Percentiles rank a stretch among this genome's conserved stretches.
phyloP scores from a whole-genome alignment of 1,140 invertebrate species.

The Drosophila ananassae region DNA sequence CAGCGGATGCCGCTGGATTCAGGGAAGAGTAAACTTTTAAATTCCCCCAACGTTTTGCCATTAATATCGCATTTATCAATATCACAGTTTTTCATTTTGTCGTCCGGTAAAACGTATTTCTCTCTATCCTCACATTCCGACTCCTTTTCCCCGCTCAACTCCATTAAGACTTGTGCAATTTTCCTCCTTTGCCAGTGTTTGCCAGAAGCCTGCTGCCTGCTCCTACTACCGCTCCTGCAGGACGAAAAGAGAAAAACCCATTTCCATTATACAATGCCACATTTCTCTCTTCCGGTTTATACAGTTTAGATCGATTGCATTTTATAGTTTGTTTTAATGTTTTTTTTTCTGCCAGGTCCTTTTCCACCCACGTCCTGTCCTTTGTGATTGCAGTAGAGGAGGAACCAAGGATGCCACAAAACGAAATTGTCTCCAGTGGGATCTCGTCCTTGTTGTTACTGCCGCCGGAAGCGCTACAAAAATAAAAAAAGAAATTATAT shows the following conservation, averaged over 20 bases:
- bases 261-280: constrained; percentile 78
- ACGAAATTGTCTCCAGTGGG: constrained; percentile 54
- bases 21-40: constrained; percentile 56
- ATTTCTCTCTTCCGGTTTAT: constrained; percentile 78
- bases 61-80: constrained; percentile 81
- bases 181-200: constrained; percentile 11
- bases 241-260: constrained; percentile 62
- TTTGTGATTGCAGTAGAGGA: constrained; percentile 33
- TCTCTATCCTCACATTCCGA: constrained; percentile 46
- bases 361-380: constrained; percentile 29
- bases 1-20: constrained; percentile 7
- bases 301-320: constrained; percentile 79
- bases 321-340: constrained; percentile 82
- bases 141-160: constrained; percentile 16
- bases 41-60: constrained; percentile 71
- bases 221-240: constrained; percentile 29
- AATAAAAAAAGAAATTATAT: constrained; percentile 16
- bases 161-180: constrained; percentile 13
- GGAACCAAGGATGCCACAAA: constrained; percentile 47
- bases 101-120: constrained; percentile 66
- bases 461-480: constrained; percentile 72
- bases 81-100: constrained; percentile 79
- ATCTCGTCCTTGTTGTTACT: constrained; percentile 51
- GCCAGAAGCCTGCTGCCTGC: constrained; percentile 6
- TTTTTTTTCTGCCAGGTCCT: constrained; percentile 31